Conservation (phyloP, 2,113 vertebrate genomes). For the Fregata magnificens region DNA sequence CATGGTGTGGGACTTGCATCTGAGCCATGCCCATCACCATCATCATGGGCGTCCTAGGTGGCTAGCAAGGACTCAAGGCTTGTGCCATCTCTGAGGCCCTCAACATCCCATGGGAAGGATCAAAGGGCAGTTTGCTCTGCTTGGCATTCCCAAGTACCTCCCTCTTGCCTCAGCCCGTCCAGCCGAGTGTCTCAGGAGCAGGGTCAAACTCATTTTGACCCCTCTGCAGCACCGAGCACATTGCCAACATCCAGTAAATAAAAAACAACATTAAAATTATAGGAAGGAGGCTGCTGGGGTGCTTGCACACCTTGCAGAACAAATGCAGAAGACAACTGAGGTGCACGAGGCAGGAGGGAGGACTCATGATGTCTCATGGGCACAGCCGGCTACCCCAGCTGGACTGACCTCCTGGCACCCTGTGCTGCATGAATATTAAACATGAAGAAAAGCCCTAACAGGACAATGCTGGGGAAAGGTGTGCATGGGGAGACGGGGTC, state of each 20-base stretch:
- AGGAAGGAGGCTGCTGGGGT: neutral
- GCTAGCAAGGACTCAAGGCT: neutral
- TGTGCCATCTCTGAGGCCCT: neutral
- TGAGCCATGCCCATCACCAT: neutral
- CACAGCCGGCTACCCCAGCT: neutral
- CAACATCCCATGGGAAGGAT: neutral
- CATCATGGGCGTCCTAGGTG: neutral
- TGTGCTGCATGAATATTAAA: neutral
- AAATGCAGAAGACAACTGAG: neutral
- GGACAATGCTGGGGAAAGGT: neutral
- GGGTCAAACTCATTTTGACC: neutral
- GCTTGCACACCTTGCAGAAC: neutral
- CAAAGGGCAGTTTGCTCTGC: neutral
- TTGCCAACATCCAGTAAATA: neutral
- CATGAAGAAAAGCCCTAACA: neutral
- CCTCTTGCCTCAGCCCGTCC: neutral
- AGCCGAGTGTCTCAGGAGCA: neutral
- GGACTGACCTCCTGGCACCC: neutral
- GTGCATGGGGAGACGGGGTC: accelerated
- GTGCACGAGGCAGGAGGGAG: neutral
- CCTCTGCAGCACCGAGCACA: accelerated
- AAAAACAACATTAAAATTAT: neutral
- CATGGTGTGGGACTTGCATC: neutral
- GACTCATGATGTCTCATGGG: accelerated
- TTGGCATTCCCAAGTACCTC: neutral